Evolutionary conservation across 2,797 vertebrate species (phyloP).

Genomic region (Loris lydekkerianus): DNA sequence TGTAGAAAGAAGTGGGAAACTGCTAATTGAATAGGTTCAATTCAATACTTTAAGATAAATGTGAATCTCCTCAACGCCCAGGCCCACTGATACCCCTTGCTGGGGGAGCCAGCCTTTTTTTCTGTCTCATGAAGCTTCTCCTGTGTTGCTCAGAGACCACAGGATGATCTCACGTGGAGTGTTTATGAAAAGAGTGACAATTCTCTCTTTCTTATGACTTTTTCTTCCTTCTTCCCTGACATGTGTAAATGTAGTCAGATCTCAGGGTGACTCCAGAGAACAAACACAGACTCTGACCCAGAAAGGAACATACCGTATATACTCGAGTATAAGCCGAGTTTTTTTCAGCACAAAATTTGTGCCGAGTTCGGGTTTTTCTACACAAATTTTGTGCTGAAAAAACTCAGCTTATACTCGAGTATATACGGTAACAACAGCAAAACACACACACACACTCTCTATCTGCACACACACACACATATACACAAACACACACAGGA

Average conservation of each 20-base stretch:
- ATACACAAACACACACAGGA: rapidly evolving
- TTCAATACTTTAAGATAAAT: not conserved
- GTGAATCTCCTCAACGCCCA: too few relatives aligned
- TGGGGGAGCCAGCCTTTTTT: not conserved
- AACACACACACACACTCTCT: too few relatives aligned
- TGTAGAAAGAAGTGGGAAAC: not conserved
- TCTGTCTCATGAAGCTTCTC: not conserved
- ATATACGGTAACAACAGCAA: too few relatives aligned
- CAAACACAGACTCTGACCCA: not conserved
- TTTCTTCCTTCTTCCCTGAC: not conserved
- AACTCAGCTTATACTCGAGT: too few relatives aligned
- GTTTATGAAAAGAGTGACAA: not conserved
- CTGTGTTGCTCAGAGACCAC: not conserved
- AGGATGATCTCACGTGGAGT: not conserved
- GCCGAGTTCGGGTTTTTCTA: too few relatives aligned
- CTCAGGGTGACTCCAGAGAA: not conserved
- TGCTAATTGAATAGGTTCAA: not conserved
- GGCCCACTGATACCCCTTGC: rapidly evolving
- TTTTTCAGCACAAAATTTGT: too few relatives aligned
- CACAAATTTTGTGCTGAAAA: too few relatives aligned
- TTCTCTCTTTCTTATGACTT: not conserved
- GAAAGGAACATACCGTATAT: not conserved
- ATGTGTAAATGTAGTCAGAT: not conserved
- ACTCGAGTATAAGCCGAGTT: too few relatives aligned
- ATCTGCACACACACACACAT: rapidly evolving